A percentile compares a stretch with the other conserved stretches of the same genome.
phyloP scores from a whole-genome alignment of 2,113 vertebrate species.

The Rhinoderma darwinii region DNA sequence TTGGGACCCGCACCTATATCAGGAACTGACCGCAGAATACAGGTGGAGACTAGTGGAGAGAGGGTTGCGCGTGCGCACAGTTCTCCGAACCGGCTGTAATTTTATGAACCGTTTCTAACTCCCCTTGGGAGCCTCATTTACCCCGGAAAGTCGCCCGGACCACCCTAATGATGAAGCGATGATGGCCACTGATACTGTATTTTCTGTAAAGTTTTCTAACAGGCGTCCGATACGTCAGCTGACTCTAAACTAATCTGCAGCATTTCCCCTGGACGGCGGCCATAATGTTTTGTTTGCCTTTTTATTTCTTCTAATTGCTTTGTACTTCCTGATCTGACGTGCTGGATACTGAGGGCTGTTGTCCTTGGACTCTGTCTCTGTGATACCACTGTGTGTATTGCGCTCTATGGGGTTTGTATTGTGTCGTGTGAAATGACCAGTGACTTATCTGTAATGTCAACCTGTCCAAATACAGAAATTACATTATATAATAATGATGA shows the following conservation, averaged over 20 bases:
- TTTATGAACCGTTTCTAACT: too few species aligned
- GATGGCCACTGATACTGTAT: too few species aligned
- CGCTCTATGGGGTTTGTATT: background rate
- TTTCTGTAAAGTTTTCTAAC: background rate
- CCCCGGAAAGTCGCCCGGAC: too few species aligned
- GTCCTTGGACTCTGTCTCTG: slow-evolving; percentile 17
- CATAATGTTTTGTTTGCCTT: background rate
- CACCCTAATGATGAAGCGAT: too few species aligned
- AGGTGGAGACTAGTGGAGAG: too few species aligned
- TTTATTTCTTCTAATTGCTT: background rate
- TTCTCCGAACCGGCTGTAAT: too few species aligned
- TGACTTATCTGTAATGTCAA: background rate
- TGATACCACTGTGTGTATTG: slow-evolving; percentile 11
- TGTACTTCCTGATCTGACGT: slow-evolving; percentile 7
- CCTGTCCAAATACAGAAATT: background rate
- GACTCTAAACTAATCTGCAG: background rate
- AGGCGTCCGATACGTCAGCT: background rate
- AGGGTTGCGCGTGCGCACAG: too few species aligned
- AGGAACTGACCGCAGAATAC: too few species aligned
- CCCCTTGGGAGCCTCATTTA: too few species aligned
- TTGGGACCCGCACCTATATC: too few species aligned
- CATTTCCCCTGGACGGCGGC: background rate
- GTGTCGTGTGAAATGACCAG: background rate
- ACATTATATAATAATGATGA: background rate
- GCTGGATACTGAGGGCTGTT: slow-evolving; percentile 2